phyloP scores from a whole-genome alignment of 1,140 invertebrate species.

The Drosophila lacteicornis region DNA sequence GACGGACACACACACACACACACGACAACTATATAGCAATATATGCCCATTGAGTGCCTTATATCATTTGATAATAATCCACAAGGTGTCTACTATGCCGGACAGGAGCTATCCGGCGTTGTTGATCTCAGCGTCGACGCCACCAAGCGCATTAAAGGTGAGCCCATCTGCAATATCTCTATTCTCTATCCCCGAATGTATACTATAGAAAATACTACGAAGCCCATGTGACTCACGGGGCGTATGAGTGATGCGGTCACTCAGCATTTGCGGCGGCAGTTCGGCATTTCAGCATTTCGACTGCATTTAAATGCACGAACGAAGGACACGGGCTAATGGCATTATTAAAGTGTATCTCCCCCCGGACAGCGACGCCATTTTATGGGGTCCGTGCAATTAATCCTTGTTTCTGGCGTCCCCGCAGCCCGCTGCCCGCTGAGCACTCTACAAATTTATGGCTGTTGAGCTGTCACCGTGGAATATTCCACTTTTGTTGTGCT shows the following conservation, averaged over 20 bases:
- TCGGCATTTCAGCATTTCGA: conserved; percentile 24
- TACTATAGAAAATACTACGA: conserved; percentile 12
- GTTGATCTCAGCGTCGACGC: conserved; percentile 83
- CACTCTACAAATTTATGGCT: not conserved
- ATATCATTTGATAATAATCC: conserved; percentile 86
- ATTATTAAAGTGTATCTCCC: conserved; percentile 55
- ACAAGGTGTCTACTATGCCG: conserved; percentile 86
- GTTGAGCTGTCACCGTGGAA: conserved; percentile 18
- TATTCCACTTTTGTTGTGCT: conserved; percentile 19
- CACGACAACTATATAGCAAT: conserved; percentile 70
- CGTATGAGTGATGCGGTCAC: conserved; percentile 58
- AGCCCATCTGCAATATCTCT: conserved; percentile 3
- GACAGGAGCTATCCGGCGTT: conserved; percentile 86
- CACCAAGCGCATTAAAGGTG: conserved; percentile 83
- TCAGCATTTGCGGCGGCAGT: conserved; percentile 8
- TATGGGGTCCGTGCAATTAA: conserved; percentile 57
- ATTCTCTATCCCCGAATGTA: not conserved
- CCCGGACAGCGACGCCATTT: conserved; percentile 42
- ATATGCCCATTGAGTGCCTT: conserved; percentile 85
- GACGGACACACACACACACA: conserved; percentile 30
- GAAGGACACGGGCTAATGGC: conserved; percentile 53
- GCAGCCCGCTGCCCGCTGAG: not conserved
- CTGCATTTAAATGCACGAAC: conserved; percentile 46
- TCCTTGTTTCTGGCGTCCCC: conserved; percentile 27
- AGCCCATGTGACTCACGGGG: conserved; percentile 63